Base-by-base conservation (phyloP, 2,113 vertebrate species). In the Amphiprion ocellaris region DNA sequence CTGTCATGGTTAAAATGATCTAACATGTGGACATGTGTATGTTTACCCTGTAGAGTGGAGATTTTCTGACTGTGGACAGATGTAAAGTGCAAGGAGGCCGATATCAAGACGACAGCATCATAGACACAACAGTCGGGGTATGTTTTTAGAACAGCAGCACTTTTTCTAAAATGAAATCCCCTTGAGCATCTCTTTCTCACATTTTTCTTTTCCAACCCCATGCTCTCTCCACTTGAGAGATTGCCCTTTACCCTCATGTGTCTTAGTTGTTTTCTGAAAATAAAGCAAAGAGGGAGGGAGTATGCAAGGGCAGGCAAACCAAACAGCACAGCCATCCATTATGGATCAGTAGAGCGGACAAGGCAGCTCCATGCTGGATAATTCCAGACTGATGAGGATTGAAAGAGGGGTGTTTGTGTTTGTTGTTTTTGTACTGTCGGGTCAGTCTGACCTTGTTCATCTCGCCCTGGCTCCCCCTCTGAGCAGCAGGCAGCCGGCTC, bases 1-100 rank as follows among this genome's bases (percentile, higher is more conserved):
- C 52, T 23, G 63, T 23, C 11, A 14, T 53, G 24, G 46, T 75
- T 52, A 0, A 67, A 69, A 28, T 66, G 21, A 50, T 60, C 6
- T 65, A 28, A 64, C 33, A 28, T 67, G 16, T 77, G 14, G 2
- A 8, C 39, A 2, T 77, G 16, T 79, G 16, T 83, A 47, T 69
- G 0, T 83, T 73, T 77, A 15, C 53, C 47, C 46, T 65, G 37
- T 86, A 93, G 92, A 91, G 75, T 62, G 92, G 89, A 37, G 94
- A 94, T 26, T 93, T 93, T 79, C 81, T 93, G 41, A 90, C 90
- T 1, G 86, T 92, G 80, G 94, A 94, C 50, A 93, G 88, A 89
- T 92, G 92, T 87, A 93, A 93, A 89, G 74, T 82, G 8, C 88
- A 90, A 59, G 86, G 82, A 8, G 56, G 86, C 41, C 86, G 92